These are phyloP conservation scores for Lethenteron reissneri DNA, from an alignment of 2,113 vertebrate genomes.

Conservation along the genomic window DNA sequence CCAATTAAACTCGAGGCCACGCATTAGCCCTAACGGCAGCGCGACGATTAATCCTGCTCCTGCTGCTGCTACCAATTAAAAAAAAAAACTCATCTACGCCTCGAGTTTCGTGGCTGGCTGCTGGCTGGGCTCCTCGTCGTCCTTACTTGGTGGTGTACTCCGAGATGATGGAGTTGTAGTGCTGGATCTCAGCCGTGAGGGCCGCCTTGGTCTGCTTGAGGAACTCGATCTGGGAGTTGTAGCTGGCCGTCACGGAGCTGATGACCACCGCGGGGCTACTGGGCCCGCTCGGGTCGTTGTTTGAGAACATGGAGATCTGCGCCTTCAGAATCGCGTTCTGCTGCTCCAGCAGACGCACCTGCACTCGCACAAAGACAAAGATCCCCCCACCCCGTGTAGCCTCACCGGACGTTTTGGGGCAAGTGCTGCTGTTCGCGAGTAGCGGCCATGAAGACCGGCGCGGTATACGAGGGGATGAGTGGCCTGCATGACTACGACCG, in stretches of 20 bases:
- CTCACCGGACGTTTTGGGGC: too few species aligned
- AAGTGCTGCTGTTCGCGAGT: too few species aligned
- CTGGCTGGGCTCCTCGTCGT: too few species aligned
- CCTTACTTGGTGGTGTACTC: slow-evolving; percentile 19
- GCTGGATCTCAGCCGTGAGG: slow-evolving; percentile 20
- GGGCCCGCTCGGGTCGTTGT: slow-evolving; percentile 18
- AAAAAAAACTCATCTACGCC: not conserved
- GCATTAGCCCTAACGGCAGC: too few species aligned
- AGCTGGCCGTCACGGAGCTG: slow-evolving; percentile 20
- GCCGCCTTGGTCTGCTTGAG: slow-evolving; percentile 19
- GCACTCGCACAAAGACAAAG: not conserved
- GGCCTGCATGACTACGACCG: too few species aligned
- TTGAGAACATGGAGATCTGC: slow-evolving; percentile 24
- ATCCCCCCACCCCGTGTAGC: not conserved
- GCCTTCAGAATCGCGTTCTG: slow-evolving; percentile 22
- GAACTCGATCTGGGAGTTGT: slow-evolving; percentile 20
- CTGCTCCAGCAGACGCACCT: slow-evolving; percentile 22
- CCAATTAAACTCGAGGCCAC: too few species aligned
- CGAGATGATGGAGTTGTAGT: slow-evolving; percentile 20
- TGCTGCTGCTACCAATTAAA: not conserved
- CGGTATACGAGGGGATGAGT: too few species aligned
- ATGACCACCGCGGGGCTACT: slow-evolving; percentile 18
- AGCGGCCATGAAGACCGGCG: too few species aligned
- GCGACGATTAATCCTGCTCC: too few species aligned
- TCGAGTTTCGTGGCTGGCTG: too few species aligned